A percentile compares a stretch with the other conserved stretches of the same genome.
These are phyloP conservation scores for Zaprionus nigranus DNA, from an alignment of 1,140 invertebrate species.

Conservation along the genomic window DNA sequence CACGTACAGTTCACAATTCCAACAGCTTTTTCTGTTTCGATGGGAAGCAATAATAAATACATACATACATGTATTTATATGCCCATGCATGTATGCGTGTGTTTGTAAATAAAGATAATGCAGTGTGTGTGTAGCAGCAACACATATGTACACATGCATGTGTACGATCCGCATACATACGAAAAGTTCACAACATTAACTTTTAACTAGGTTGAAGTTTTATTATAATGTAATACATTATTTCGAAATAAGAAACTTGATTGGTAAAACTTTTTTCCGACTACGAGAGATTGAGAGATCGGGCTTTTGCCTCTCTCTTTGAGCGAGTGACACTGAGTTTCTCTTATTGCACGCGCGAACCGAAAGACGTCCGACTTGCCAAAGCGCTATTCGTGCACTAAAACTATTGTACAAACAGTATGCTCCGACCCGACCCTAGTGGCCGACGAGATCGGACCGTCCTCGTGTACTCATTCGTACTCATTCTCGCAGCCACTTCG, in stretches of 20 bases:
- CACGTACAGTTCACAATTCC: slow-evolving; percentile 62
- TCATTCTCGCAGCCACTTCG: slow-evolving; percentile 46
- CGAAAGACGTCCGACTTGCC: slow-evolving; percentile 45
- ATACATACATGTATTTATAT: too few relatives aligned
- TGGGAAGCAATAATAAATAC: slow-evolving; percentile 37
- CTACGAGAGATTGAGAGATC: slow-evolving; percentile 67
- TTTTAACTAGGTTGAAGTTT: slow-evolving; percentile 83
- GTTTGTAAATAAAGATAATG: slow-evolving; percentile 13
- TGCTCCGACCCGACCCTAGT: slow-evolving; percentile 11
- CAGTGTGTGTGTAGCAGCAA: slow-evolving; percentile 36
- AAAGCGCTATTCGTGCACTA: slow-evolving; percentile 54
- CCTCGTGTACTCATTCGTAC: slow-evolving; percentile 42
- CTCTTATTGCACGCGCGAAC: slow-evolving; percentile 37
- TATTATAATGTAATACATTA: slow-evolving; percentile 76
- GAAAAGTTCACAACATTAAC: slow-evolving; percentile 77
- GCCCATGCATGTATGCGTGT: slow-evolving; percentile 17
- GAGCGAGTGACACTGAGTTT: slow-evolving; percentile 39
- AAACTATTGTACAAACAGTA: slow-evolving; percentile 35
- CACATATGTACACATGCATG: slow-evolving; percentile 36
- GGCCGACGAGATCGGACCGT: slow-evolving; percentile 37
- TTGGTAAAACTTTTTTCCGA: slow-evolving; percentile 81
- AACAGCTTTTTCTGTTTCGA: slow-evolving; percentile 60
- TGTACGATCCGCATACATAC: slow-evolving; percentile 60
- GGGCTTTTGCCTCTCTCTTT: slow-evolving; percentile 61
- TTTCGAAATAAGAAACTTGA: slow-evolving; percentile 83